Conservation (phyloP, 2,888 invertebrate genomes). For the Cataglyphis livida region DNA sequence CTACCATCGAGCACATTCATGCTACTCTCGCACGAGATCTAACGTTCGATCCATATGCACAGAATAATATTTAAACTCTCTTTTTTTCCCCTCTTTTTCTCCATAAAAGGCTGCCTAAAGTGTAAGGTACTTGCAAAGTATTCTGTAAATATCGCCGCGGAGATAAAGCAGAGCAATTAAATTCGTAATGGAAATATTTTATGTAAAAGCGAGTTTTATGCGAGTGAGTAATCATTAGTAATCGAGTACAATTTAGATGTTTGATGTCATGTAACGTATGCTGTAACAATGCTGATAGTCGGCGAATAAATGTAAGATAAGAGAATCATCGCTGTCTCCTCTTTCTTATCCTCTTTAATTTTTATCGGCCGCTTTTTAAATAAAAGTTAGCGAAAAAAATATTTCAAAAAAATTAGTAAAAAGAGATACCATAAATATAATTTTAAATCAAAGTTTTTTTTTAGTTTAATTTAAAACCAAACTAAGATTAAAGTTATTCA, state of each 20-base stretch:
- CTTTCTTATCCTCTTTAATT: not conserved
- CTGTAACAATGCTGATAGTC: slow-evolving; percentile 70
- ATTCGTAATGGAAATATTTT: slow-evolving; percentile 69
- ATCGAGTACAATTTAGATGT: slow-evolving; percentile 73
- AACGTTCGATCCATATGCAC: slow-evolving; percentile 50
- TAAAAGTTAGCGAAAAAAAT: not conserved
- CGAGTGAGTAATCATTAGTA: slow-evolving; percentile 69
- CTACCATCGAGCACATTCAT: not conserved
- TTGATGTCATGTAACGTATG: slow-evolving; percentile 72
- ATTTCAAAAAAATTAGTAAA: not conserved
- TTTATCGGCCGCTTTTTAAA: not conserved
- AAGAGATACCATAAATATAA: not conserved
- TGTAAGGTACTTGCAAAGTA: slow-evolving; percentile 44
- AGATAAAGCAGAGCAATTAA: slow-evolving; percentile 56
- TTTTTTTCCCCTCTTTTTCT: not conserved
- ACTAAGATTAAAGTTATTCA: not conserved
- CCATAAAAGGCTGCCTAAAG: slow-evolving; percentile 17
- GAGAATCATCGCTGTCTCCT: slow-evolving; percentile 42
- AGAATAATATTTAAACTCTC: slow-evolving; percentile 21
- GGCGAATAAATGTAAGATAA: slow-evolving; percentile 72
- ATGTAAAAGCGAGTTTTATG: slow-evolving; percentile 53
- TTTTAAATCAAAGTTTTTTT: not conserved
- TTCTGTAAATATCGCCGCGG: slow-evolving; percentile 67
- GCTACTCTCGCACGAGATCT: slow-evolving; percentile 25
- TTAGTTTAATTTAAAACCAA: not conserved